phyloP scores from a whole-genome alignment of 2,113 vertebrate species.

The Actinemys pallida region DNA sequence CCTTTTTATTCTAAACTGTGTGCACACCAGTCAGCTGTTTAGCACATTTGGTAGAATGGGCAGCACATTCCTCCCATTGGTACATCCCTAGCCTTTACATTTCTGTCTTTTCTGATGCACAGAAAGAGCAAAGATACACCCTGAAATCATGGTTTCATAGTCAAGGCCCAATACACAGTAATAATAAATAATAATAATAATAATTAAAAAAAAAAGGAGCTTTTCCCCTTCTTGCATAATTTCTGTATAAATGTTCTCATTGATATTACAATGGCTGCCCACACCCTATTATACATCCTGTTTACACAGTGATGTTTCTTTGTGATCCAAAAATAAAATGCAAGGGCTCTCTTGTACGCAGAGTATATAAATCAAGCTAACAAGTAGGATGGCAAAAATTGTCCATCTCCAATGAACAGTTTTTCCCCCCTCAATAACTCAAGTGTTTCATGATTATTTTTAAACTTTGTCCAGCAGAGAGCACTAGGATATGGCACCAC shows the following conservation, averaged over 20 bases:
- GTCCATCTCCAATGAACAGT: background rate
- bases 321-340: background rate
- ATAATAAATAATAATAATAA: background rate
- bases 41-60: background rate
- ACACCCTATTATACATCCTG: background rate
- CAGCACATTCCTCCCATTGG: background rate
- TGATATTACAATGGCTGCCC: background rate
- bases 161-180: background rate
- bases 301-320: background rate
- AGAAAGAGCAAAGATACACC: background rate
- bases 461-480: slow-evolving; percentile 35
- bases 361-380: background rate
- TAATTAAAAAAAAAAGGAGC: background rate
- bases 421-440: background rate
- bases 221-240: background rate
- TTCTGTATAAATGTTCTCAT: background rate
- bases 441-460: background rate
- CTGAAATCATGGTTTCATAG: background rate
- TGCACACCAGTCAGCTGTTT: background rate
- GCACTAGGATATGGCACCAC: slow-evolving; percentile 20
- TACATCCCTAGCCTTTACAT: background rate
- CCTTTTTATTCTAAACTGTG: background rate
- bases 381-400: background rate
- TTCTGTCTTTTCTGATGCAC: background rate
- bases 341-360: background rate